A percentile compares a stretch with the other conserved stretches of the same genome.
phyloP scores from a whole-genome alignment of 1,140 invertebrate species.

The Drosophila hydei region DNA sequence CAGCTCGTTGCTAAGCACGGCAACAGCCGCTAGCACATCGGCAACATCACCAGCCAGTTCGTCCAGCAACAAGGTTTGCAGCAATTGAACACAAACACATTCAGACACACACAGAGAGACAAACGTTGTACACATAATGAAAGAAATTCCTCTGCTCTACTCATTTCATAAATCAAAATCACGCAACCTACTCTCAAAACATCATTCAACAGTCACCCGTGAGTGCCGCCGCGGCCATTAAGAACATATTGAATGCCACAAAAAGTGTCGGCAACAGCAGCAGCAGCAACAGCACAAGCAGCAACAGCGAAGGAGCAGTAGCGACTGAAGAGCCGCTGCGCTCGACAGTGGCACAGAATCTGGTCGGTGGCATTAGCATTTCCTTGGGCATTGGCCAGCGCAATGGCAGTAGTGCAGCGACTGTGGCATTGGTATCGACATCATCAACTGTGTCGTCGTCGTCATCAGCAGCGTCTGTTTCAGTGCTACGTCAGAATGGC shows the following conservation, averaged over 20 bases:
- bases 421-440: slow-evolving; percentile 32
- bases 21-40: slow-evolving; percentile 41
- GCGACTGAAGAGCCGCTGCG: slow-evolving; percentile 40
- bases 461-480: neutral
- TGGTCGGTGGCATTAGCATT: slow-evolving; percentile 78
- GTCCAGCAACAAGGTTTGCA: slow-evolving; percentile 78
- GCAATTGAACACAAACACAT: slow-evolving; percentile 30
- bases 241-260: slow-evolving; percentile 80
- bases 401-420: slow-evolving; percentile 49
- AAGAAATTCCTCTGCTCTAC: slow-evolving; percentile 48
- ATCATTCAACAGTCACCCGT: slow-evolving; percentile 78
- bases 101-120: slow-evolving; percentile 20
- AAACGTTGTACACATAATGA: slow-evolving; percentile 36
- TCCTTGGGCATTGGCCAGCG: slow-evolving; percentile 77
- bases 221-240: slow-evolving; percentile 79
- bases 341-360: slow-evolving; percentile 70
- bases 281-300: slow-evolving; percentile 45
- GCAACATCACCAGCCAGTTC: slow-evolving; percentile 49
- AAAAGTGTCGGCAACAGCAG: slow-evolving; percentile 74
- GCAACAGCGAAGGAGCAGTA: slow-evolving; percentile 16
- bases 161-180: slow-evolving; percentile 50
- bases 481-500: slow-evolving; percentile 26
- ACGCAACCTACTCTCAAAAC: slow-evolving; percentile 29
- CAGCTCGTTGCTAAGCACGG: slow-evolving; percentile 44
- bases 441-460: slow-evolving; percentile 13